phyloP scores from a whole-genome alignment of 2,888 invertebrate genomes.

The Epirrhoe alternata region DNA sequence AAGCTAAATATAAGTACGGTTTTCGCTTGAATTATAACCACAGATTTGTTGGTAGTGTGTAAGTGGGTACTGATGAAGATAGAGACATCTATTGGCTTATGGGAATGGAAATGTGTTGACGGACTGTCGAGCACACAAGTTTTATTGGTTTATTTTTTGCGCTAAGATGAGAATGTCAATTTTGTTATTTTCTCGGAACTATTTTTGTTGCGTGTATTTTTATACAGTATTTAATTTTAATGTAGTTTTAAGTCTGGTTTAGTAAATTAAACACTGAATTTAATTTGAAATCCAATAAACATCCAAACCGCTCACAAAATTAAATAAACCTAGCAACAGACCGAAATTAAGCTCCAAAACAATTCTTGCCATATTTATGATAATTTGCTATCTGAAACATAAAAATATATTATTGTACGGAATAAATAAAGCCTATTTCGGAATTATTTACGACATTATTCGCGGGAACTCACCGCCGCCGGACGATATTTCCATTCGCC shows the following conservation, averaged over 20 bases:
- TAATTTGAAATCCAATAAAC: background rate
- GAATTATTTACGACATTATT: conserved; percentile 41
- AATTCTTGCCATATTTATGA: conserved; percentile 24
- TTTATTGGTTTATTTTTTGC: background rate
- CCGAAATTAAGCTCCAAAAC: conserved; percentile 17
- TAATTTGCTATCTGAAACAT: conserved; percentile 41
- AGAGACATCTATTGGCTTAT: conserved; percentile 18
- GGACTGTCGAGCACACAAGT: conserved; percentile 10
- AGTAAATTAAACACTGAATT: background rate
- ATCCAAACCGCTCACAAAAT: conserved; percentile 3
- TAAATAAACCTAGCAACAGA: background rate
- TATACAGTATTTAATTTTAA: background rate
- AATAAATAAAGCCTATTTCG: conserved; percentile 37
- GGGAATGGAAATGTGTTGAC: conserved; percentile 19
- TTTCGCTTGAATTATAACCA: background rate
- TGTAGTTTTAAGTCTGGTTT: background rate
- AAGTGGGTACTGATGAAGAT: conserved; percentile 12
- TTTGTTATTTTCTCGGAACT: background rate
- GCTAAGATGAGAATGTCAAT: background rate
- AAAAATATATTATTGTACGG: conserved; percentile 32
- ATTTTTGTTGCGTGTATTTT: background rate
- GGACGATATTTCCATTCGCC: conserved; percentile 39
- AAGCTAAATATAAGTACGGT: background rate
- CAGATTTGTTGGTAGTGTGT: background rate
- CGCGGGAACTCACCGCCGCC: conserved; percentile 37